Percentiles rank a stretch among this genome's conserved stretches.
phyloP scores from a whole-genome alignment of 2,888 invertebrate species.

The Cheilosia soror region DNA sequence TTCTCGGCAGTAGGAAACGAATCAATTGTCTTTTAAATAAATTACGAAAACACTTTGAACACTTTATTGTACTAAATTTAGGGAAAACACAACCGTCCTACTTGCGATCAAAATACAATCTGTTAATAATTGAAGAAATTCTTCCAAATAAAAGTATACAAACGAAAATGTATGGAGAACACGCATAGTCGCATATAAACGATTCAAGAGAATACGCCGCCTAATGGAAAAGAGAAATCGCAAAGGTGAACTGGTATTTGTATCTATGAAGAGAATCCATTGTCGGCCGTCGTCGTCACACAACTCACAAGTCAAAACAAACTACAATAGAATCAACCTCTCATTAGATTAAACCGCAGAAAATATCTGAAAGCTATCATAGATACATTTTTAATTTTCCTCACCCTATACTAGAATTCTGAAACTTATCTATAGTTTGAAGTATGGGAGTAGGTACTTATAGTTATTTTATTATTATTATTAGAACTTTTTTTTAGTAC shows the following conservation, averaged over 20 bases:
- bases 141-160: conserved; percentile 25
- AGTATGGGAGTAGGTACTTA: too few species aligned
- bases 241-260: not conserved
- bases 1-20: too few species aligned
- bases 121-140: conserved; percentile 25
- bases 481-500: too few species aligned
- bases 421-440: too few species aligned
- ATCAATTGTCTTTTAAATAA: not conserved
- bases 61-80: not conserved
- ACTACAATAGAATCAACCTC: too few species aligned
- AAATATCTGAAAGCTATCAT: too few species aligned
- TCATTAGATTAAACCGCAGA: too few species aligned
- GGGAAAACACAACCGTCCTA: conserved; percentile 43
- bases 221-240: conserved; percentile 3
- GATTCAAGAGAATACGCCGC: conserved; percentile 12
- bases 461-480: too few species aligned
- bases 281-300: not conserved
- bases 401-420: too few species aligned
- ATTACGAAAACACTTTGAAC: not conserved
- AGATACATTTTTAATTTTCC: too few species aligned
- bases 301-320: too few species aligned
- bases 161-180: conserved; percentile 1
- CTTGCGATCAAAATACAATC: conserved; percentile 54
- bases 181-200: not conserved
- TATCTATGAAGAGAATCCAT: conserved; percentile 1